Conservation (phyloP, 2,888 invertebrate species). For the Hybos culiciformis region DNA sequence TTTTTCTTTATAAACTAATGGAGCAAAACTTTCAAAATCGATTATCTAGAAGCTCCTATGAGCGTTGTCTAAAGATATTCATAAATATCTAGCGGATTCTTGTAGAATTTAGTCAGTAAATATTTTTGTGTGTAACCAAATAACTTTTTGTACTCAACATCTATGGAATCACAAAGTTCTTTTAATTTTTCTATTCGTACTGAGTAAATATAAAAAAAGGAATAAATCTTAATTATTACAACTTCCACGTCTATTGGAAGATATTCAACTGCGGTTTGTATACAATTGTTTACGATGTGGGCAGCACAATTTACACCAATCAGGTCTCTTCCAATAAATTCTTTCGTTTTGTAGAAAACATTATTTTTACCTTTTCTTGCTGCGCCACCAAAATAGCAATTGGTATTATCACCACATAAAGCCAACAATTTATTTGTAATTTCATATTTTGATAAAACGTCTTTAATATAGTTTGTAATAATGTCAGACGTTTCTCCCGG, state of each 20-base stretch:
- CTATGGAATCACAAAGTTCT: constrained; percentile 5
- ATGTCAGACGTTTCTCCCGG: constrained; percentile 5
- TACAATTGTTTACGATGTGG: constrained; percentile 12
- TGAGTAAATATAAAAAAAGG: constrained; percentile 12
- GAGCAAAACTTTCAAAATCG: too few relatives aligned
- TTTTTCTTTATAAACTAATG: too few relatives aligned
- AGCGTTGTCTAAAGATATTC: too few relatives aligned
- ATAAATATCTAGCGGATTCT: too few relatives aligned
- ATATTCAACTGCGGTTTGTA: constrained; percentile 11
- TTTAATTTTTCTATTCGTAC: constrained; percentile 9
- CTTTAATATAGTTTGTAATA: neutral
- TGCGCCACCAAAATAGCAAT: constrained; percentile 15
- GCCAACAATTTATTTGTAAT: neutral
- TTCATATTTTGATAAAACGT: neutral
- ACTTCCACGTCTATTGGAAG: constrained; percentile 13
- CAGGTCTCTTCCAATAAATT: constrained; percentile 6
- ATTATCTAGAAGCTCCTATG: too few relatives aligned
- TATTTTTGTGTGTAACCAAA: too few relatives aligned
- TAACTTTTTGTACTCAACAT: constrained; percentile 3
- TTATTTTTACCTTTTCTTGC: constrained; percentile 10
- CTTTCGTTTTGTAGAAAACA: constrained; percentile 5
- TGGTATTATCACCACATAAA: constrained; percentile 7
- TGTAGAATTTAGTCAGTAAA: too few relatives aligned
- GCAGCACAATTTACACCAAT: constrained; percentile 13
- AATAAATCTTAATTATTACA: constrained; percentile 12